Conservation (phyloP, 2,888 invertebrate genomes). For the Lordiphosa fenestrarum region DNA sequence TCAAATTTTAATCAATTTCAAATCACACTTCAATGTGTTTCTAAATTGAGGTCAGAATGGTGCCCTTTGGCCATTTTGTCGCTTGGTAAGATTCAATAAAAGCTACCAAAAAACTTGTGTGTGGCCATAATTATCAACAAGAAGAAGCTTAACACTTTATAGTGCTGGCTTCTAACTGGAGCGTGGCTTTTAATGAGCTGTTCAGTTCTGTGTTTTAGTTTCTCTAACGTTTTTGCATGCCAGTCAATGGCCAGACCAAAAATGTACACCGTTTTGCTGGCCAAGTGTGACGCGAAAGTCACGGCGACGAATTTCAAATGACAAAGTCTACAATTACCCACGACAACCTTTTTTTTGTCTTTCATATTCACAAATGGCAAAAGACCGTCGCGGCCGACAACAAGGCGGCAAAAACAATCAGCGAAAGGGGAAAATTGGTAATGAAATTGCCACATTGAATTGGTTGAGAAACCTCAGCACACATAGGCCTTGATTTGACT, state of each 20-base stretch:
- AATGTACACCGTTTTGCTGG: conserved; percentile 31
- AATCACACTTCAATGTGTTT: conserved; percentile 22
- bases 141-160: conserved; percentile 26
- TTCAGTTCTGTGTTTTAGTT: conserved; percentile 24
- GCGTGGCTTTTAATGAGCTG: conserved; percentile 55
- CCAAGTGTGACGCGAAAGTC: conserved; percentile 74
- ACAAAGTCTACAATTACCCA: conserved; percentile 54
- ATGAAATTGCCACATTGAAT: too few relatives aligned
- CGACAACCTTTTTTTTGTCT: conserved; percentile 18
- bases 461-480: too few relatives aligned
- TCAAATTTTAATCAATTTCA: conserved; percentile 20
- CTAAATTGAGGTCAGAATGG: conserved; percentile 42
- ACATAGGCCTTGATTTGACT: too few relatives aligned
- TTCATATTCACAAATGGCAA: conserved; percentile 5
- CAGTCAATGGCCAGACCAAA: conserved; percentile 46
- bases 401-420: conserved; percentile 2
- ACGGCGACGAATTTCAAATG: conserved; percentile 48
- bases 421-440: conserved; percentile 2
- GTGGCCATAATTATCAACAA: conserved; percentile 23
- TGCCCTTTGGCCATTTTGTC: conserved; percentile 5
- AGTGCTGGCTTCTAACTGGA: conserved; percentile 44
- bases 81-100: conserved; percentile 14
- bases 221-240: conserved; percentile 26
- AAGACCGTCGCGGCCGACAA: not conserved
- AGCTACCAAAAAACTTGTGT: conserved; percentile 9